phyloP scores from a whole-genome alignment of 2,888 invertebrate species.

The Sthenelais limicola region DNA sequence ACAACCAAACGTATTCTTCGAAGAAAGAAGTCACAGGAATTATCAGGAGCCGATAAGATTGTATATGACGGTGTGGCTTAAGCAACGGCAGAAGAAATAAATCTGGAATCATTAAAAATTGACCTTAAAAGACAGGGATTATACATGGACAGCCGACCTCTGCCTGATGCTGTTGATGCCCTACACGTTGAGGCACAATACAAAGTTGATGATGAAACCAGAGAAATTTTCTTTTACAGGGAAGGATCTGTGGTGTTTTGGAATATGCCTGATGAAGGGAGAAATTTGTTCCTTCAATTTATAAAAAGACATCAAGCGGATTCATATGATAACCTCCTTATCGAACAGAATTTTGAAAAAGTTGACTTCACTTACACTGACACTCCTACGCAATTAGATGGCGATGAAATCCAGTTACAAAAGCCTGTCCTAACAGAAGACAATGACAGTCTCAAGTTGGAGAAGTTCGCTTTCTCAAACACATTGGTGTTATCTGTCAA shows the following conservation, averaged over 20 bases:
- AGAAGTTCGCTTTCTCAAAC: constrained; percentile 95
- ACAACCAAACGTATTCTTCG: constrained; percentile 46
- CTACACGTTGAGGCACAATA: constrained; percentile 90
- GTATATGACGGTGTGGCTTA: constrained; percentile 81
- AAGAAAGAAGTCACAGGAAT: constrained; percentile 43
- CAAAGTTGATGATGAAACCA: constrained; percentile 78
- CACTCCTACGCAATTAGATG: constrained; percentile 15
- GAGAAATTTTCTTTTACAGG: constrained; percentile 91
- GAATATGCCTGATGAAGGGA: constrained; percentile 67
- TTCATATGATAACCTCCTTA: constrained; percentile 79
- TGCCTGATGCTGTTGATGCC: constrained; percentile 79
- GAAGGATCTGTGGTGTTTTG: constrained; percentile 89
- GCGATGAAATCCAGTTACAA: constrained; percentile 45
- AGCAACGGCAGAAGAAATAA: constrained; percentile 90
- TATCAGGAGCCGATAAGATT: constrained; percentile 50
- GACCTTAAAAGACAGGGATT: constrained; percentile 83
- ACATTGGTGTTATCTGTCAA: constrained; percentile 91
- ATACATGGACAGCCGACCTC: constrained; percentile 76
- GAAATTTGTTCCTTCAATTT: constrained; percentile 50
- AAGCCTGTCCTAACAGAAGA: constrained; percentile 32
- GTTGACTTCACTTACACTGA: constrained; percentile 85
- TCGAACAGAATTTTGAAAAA: constrained; percentile 85
- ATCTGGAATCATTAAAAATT: constrained; percentile 80
- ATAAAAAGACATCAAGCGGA: constrained; percentile 45
- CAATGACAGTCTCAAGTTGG: constrained; percentile 73